A percentile compares a stretch with the other conserved stretches of the same genome.
Evolutionary conservation across 2,888 invertebrate species (phyloP).

Genomic region (Heterodera filipjevi): DNA sequence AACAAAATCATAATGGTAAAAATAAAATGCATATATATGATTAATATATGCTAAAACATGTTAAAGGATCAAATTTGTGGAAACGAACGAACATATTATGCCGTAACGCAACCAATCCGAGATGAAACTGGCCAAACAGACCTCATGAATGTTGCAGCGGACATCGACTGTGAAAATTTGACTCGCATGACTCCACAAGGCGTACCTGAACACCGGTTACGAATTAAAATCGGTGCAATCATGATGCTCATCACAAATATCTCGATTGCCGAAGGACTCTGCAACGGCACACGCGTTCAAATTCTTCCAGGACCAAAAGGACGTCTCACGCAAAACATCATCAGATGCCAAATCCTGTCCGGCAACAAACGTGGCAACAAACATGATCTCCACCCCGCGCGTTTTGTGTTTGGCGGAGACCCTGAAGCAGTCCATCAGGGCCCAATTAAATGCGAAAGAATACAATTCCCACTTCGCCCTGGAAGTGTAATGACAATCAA

Average conservation of each 20-base stretch:
- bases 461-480: background rate
- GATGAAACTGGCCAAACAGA: background rate
- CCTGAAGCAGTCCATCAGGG: background rate
- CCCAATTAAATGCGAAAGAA: background rate
- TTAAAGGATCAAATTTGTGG: background rate
- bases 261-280: background rate
- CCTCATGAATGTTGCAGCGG: background rate
- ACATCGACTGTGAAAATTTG: constrained; percentile 7
- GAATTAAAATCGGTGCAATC: background rate
- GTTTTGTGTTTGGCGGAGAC: background rate
- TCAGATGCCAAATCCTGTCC: background rate
- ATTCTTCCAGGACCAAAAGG: background rate
- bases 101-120: background rate
- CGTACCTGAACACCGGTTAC: background rate
- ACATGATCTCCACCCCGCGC: background rate
- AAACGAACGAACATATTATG: background rate
- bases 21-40: too few species aligned
- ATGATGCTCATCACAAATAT: constrained; percentile 11
- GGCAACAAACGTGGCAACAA: background rate
- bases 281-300: constrained; percentile 7
- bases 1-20: constrained; percentile 5
- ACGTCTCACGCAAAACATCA: background rate
- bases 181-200: background rate
- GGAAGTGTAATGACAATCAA: background rate
- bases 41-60: too few species aligned